Percentiles rank a stretch among this genome's conserved stretches.
Evolutionary conservation across 2,888 invertebrate species (phyloP).

Genomic region (Cerastoderma edule): DNA sequence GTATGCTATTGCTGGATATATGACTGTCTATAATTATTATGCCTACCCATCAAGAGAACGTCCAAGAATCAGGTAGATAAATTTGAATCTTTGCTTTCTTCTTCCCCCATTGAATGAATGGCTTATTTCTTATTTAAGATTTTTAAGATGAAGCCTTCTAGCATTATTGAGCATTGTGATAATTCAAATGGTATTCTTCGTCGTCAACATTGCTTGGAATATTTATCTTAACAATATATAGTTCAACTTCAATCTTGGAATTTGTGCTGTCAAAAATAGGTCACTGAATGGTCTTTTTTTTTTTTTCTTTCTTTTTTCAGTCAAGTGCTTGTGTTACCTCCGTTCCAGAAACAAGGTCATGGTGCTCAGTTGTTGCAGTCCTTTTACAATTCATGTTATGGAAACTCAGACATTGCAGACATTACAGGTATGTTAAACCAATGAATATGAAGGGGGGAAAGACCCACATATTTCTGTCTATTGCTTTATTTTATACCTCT

Average conservation of each 20-base stretch:
- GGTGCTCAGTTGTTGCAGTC: constrained; percentile 90
- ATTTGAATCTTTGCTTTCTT: not conserved
- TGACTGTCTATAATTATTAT: constrained; percentile 97
- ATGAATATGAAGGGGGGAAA: no score
- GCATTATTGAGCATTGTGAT: no score
- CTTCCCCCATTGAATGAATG: not conserved
- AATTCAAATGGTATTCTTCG: no score
- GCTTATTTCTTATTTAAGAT: no score
- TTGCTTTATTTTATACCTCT: no score
- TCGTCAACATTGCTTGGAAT: no score
- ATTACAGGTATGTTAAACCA: constrained; percentile 90
- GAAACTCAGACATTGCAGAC: constrained; percentile 87
- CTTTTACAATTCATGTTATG: constrained; percentile 87
- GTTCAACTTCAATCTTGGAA: no score
- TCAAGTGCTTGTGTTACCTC: constrained; percentile 96
- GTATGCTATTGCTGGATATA: constrained; percentile 93
- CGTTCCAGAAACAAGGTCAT: constrained; percentile 93
- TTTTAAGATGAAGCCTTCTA: no score
- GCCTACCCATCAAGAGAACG: constrained; percentile 94
- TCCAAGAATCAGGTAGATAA: constrained; percentile 89
- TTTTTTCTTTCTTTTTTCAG: constrained; percentile 84
- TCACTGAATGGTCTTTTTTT: not conserved
- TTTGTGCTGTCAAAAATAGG: no score
- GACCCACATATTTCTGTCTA: no score
- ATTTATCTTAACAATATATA: no score